Evolutionary conservation across 2,888 invertebrate species (phyloP), one percentile per base, ranked within the genome.

Genomic region (Ophraella communa): DNA sequence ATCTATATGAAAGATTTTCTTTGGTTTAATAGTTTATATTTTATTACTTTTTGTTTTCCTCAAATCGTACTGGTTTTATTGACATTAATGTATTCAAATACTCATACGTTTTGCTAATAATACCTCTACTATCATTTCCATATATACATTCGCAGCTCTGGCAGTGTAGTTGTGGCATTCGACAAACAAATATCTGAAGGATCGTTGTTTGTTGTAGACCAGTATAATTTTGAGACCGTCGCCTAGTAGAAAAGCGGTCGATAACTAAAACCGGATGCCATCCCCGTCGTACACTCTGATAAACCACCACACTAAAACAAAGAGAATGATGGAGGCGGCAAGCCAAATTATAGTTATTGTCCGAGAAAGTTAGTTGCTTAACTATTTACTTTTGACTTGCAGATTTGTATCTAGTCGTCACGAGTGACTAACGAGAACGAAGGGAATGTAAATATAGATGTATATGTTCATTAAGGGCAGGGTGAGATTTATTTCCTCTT

Each of bases 341-440:
- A 27, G 60, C 57, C 65, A 65, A 65, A 65, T 66, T 66, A 59
- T 66, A 59, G 66, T 59, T 59, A 66, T 62, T 66, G 66, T 59
- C 66, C 62, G 42, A 57, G 57, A 44, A 44, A 60, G 60, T 60
- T 53, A 52, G 60, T 52, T 44, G 42, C 21, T 60, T 52, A 44
- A 52, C 60, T 60, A 53, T 60, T 60, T 60, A 60, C 52, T 52
- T 60, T 60, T 44, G 52, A 44, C 51, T 60, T 52, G 42, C 52
- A 60, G 60, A 60, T 60, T 52, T 44, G 52, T 60, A 60, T 60
- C 60, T 14, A 42, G 52, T 53, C 60, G 60, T 60, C 60, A 60
- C 60, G 44, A 60, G 44, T 60, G 44, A 60, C 24, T 60, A 60
- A 60, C 52, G 51, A 59, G 59, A 51, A 59, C 21, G 59, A 51